These are phyloP conservation scores for Erpetoichthys calabaricus DNA, from an alignment of 2,797 vertebrate species.

Conservation along the genomic window DNA sequence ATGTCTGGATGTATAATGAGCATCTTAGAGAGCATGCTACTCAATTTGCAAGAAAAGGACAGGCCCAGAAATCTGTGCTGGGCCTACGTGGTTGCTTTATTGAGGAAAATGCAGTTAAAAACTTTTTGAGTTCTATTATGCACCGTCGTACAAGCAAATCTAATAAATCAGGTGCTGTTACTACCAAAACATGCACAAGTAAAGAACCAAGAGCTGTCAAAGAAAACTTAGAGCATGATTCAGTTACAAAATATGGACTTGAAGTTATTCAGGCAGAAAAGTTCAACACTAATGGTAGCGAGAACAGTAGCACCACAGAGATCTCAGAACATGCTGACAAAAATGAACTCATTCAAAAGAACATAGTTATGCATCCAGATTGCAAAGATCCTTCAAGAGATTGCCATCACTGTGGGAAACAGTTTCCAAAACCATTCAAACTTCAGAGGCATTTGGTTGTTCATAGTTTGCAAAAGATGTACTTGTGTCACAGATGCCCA, in stretches of 20 bases:
- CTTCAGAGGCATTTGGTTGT: constrained; percentile 93
- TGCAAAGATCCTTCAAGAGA: constrained; percentile 94
- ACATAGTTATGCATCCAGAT: constrained; percentile 70
- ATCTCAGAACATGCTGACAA: constrained; percentile 50
- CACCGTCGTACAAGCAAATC: constrained; percentile 56
- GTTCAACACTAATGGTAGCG: constrained; percentile 27
- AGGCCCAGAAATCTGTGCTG: constrained; percentile 64
- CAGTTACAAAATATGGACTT: constrained; percentile 29
- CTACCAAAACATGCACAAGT: constrained; percentile 24
- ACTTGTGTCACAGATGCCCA: constrained; percentile 82
- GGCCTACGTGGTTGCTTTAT: constrained; percentile 62
- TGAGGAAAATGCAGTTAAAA: constrained; percentile 64
- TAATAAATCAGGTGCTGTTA: constrained; percentile 34
- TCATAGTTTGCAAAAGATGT: constrained; percentile 90
- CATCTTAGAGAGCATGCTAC: constrained; percentile 87
- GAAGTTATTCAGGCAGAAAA: constrained; percentile 43
- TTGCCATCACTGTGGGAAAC: constrained; percentile 95
- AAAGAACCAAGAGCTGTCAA: constrained; percentile 34
- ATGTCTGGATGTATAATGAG: constrained; percentile 97
- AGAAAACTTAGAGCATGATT: constrained; percentile 32
- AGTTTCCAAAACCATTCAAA: constrained; percentile 96
- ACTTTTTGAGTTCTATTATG: constrained; percentile 72
- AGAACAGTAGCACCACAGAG: constrained; percentile 36
- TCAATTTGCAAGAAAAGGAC: constrained; percentile 81
- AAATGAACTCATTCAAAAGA: constrained; percentile 49